Base-by-base conservation (phyloP, 2,797 vertebrate genomes). In the Karalla daura region DNA sequence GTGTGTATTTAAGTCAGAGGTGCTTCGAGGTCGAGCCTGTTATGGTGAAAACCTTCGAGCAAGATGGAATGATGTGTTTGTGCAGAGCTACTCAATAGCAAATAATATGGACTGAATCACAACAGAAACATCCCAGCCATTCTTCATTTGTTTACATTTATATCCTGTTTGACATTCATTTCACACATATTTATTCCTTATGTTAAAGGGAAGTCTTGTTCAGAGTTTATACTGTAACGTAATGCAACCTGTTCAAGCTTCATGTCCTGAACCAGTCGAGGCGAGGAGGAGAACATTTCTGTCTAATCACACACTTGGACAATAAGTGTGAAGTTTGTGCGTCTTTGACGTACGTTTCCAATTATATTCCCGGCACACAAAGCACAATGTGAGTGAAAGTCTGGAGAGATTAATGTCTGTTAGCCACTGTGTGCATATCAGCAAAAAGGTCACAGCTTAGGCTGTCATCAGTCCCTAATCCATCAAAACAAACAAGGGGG, bases 381-480 rank as follows among this genome's bases (percentile, higher is more conserved):
- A 30, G n/a, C n/a, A 43, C 49, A 27, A 49, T 17, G 5, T 54
- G 58, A 68, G 37, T 21, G 18, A 62, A 69, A 78, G 58, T 63
- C 24, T 24, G 17, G 32, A 15, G 40, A 45, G 68, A 76, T 78
- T 37, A 71, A 75, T 54, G 47, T 76, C 27, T 70, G 73, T 69
- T 39, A 59, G 49, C 27, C 36, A 53, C 45, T 47, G 52, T 58
- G 44, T 43, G 37, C 39, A 43, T 41, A 52, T 75, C 43, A 63
- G 25, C 23, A 51, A 27, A 74, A 71, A 73, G 67, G 78, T 79
- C 65, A 70, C 64, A 55, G 66, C 45, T 80, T 70, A 60, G 46
- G n/a, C 55, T 63, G 67, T 66, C 59, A 59, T 25, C 30, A 33
- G 12, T 46, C 70, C 72, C 46, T 86, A 73, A 87, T 78, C 69